phyloP scores from a whole-genome alignment of 2,888 invertebrate genomes.

The Diogma glabrata region DNA sequence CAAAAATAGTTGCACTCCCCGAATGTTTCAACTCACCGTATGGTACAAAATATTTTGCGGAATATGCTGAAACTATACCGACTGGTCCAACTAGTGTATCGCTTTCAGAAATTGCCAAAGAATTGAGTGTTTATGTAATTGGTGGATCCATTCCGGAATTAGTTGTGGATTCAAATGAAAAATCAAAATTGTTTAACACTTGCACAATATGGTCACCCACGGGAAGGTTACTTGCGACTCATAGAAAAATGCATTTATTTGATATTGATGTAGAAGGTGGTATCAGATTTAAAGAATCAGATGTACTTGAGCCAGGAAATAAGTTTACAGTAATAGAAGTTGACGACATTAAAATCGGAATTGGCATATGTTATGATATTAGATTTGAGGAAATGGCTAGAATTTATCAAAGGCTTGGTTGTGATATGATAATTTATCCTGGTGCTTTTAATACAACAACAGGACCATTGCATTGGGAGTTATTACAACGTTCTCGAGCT shows the following conservation, averaged over 20 bases:
- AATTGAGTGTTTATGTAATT: slow-evolving; percentile 65
- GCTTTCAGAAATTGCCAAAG: slow-evolving; percentile 62
- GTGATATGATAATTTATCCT: slow-evolving; percentile 79
- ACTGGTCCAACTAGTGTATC: slow-evolving; percentile 60
- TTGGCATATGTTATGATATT: slow-evolving; percentile 95
- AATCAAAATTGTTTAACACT: slow-evolving; percentile 66
- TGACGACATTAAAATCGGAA: slow-evolving; percentile 59
- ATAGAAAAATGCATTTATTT: slow-evolving; percentile 88
- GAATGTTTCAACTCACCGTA: slow-evolving; percentile 96
- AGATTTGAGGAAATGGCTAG: slow-evolving; percentile 82
- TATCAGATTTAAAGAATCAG: slow-evolving; percentile 83
- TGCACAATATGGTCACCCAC: slow-evolving; percentile 72
- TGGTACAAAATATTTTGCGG: slow-evolving; percentile 63
- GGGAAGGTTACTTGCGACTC: slow-evolving; percentile 66
- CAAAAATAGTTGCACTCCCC: slow-evolving; percentile 54
- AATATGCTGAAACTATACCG: slow-evolving; percentile 81
- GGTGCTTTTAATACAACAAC: slow-evolving; percentile 93
- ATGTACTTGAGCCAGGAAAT: slow-evolving; percentile 64
- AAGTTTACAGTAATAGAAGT: slow-evolving; percentile 63
- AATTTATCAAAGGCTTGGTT: slow-evolving; percentile 59
- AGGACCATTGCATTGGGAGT: slow-evolving; percentile 87
- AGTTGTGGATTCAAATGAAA: slow-evolving; percentile 30
- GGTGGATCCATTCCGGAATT: slow-evolving; percentile 86
- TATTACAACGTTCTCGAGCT: slow-evolving; percentile 69
- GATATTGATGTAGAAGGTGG: slow-evolving; percentile 86